phyloP scores from a whole-genome alignment of 2,113 vertebrate genomes.

The Eptesicus fuscus region DNA sequence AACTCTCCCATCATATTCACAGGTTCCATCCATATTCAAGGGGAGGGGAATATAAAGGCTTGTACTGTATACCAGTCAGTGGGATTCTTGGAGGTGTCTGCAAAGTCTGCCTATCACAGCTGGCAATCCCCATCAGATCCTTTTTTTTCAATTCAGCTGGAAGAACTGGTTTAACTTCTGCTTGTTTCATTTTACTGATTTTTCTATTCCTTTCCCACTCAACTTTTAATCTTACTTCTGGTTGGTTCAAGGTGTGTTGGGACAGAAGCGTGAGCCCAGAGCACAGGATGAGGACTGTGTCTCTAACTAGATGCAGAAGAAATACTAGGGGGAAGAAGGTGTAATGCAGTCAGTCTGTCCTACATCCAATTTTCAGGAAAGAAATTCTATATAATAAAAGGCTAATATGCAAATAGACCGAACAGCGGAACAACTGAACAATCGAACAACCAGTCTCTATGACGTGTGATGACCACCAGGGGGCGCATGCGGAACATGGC shows the following conservation, averaged over 20 bases:
- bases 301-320: neutral
- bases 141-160: neutral
- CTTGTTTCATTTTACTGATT: neutral
- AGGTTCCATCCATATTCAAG: neutral
- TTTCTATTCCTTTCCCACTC: constrained; percentile 9
- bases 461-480: too few relatives aligned
- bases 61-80: neutral
- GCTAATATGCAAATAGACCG: too few relatives aligned
- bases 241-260: neutral
- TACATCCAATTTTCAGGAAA: neutral
- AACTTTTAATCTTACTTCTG: neutral
- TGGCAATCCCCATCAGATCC: neutral
- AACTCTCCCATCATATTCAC: neutral
- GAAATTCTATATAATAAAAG: neutral
- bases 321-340: neutral
- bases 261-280: neutral
- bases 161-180: neutral
- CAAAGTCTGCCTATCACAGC: neutral
- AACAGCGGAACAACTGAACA: too few relatives aligned
- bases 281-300: neutral
- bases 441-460: too few relatives aligned
- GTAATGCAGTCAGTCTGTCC: neutral
- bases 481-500: too few relatives aligned
- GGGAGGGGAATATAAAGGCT: neutral
- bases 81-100: neutral